Conservation (phyloP, 2,888 invertebrate species). For the Thelaira solivaga region DNA sequence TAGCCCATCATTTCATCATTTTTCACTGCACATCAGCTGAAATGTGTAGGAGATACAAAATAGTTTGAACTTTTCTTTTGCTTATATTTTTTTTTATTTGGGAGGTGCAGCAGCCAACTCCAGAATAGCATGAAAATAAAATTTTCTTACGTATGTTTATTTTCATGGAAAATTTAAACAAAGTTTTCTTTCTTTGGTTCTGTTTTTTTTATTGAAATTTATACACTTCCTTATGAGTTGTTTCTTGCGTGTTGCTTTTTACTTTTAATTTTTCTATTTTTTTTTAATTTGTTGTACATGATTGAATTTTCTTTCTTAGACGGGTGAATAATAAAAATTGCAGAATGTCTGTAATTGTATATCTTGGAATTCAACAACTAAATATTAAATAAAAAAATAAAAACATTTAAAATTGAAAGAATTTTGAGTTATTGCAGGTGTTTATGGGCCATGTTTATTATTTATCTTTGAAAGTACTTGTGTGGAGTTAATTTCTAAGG, state of each 20-base stretch:
- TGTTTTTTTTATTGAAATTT: slow-evolving; percentile 23
- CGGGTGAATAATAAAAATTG: background rate
- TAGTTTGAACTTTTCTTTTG: background rate
- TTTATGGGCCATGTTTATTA: slow-evolving; percentile 36
- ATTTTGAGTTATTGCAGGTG: slow-evolving; percentile 59
- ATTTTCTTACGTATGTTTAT: slow-evolving; percentile 36
- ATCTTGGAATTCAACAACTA: slow-evolving; percentile 1
- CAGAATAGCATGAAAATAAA: slow-evolving; percentile 4
- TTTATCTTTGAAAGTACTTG: background rate
- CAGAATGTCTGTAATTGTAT: background rate
- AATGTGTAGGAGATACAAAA: background rate
- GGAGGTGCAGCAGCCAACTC: slow-evolving; percentile 9
- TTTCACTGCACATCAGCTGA: background rate
- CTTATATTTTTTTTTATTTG: background rate
- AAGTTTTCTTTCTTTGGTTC: too few species aligned
- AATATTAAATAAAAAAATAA: background rate
- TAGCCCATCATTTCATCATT: slow-evolving; percentile 9
- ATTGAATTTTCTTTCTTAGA: background rate
- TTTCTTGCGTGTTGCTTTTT: background rate
- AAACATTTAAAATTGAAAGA: too few species aligned
- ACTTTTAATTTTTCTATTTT: background rate
- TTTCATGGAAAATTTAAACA: slow-evolving; percentile 39
- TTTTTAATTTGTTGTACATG: too few species aligned
- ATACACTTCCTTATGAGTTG: slow-evolving; percentile 45
- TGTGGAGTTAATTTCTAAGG: background rate